Evolutionary conservation across 1,140 invertebrate genomes (phyloP).

Genomic region (Megalopta genalis): DNA sequence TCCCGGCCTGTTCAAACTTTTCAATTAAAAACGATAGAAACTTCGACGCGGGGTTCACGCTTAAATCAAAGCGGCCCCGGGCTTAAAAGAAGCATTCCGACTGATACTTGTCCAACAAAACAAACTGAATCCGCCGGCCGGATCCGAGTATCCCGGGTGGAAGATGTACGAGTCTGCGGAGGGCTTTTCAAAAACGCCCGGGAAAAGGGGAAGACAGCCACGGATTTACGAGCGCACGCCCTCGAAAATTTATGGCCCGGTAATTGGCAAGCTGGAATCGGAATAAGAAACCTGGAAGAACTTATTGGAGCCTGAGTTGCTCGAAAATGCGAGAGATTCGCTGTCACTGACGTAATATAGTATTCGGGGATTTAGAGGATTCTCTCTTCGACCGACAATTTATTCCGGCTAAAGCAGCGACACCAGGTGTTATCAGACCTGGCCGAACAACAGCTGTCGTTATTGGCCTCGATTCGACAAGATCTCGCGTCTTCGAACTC

Average conservation of each 20-base stretch:
- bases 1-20: neutral
- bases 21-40: neutral
- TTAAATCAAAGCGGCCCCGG: too few relatives aligned
- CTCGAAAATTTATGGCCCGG: slow-evolving; percentile 48
- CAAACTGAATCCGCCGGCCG: neutral
- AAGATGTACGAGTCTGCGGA: slow-evolving; percentile 42
- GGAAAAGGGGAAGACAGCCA: neutral
- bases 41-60: neutral
- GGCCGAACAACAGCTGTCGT: too few relatives aligned
- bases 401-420: too few relatives aligned
- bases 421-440: too few relatives aligned
- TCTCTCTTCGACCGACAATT: too few relatives aligned
- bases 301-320: neutral
- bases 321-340: neutral
- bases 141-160: slow-evolving; percentile 21
- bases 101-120: neutral
- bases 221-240: slow-evolving; percentile 43
- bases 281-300: neutral
- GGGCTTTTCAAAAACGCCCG: neutral
- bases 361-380: too few relatives aligned
- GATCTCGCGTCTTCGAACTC: too few relatives aligned
- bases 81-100: too few relatives aligned
- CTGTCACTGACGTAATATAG: neutral
- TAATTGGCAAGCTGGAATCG: slow-evolving; percentile 44
- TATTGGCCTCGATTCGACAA: too few relatives aligned